Evolutionary conservation across 1,140 invertebrate species (phyloP).

Genomic region (Cylas formicarius): DNA sequence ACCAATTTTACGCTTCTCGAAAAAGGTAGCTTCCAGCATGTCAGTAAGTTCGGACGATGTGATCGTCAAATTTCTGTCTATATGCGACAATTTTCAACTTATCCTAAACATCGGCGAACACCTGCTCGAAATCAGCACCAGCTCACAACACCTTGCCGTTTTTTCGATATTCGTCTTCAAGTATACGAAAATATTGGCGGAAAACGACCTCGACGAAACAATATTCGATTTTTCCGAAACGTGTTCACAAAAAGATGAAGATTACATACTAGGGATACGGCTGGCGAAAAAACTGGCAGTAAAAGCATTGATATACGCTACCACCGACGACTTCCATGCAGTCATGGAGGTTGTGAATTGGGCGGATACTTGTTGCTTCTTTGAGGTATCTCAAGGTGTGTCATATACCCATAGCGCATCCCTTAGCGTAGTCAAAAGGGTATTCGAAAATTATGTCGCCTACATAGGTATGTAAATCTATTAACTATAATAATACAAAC

Average conservation of each 20-base stretch:
- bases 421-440: slow-evolving; percentile 1
- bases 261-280: slow-evolving; percentile 13
- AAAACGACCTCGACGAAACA: slow-evolving; percentile 8
- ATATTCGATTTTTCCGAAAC: slow-evolving; percentile 6
- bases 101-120: slow-evolving; percentile 9
- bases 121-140: background rate
- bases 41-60: no score
- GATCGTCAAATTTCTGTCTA: no score
- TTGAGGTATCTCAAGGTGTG: no score
- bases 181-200: slow-evolving; percentile 1
- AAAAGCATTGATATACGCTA: slow-evolving; percentile 23
- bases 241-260: background rate
- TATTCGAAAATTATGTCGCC: background rate
- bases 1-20: no score
- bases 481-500: no score
- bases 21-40: background rate
- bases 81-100: background rate
- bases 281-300: slow-evolving; percentile 20
- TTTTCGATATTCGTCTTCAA: slow-evolving; percentile 9
- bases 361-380: slow-evolving; percentile 11
- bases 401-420: no score
- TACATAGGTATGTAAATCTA: slow-evolving; percentile 2
- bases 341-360: slow-evolving; percentile 22
- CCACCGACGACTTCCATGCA: slow-evolving; percentile 4
- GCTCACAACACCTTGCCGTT: slow-evolving; percentile 4